These are phyloP conservation scores for Daubentonia madagascariensis DNA, from an alignment of 2,113 vertebrate genomes.

Conservation along the genomic window DNA sequence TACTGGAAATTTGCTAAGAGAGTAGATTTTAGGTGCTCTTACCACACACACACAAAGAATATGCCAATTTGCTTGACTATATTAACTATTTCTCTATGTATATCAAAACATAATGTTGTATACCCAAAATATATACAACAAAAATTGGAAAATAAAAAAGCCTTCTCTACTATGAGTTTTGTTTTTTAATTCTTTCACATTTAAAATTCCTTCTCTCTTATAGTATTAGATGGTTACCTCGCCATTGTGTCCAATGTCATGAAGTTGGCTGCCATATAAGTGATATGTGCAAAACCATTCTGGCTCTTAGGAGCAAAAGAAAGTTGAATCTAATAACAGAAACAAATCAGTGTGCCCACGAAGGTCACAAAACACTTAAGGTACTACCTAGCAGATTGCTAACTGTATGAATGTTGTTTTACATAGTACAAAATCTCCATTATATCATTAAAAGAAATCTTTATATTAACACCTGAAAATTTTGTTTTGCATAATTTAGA, in stretches of 20 bases:
- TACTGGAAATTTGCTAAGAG: not conserved
- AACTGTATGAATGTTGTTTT: not conserved
- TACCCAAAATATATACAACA: not conserved
- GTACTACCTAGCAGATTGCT: not conserved
- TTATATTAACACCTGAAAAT: not conserved
- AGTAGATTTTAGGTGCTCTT: not conserved
- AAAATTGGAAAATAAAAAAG: not conserved
- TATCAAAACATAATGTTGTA: not conserved
- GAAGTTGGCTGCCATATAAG: not conserved
- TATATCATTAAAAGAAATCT: not conserved
- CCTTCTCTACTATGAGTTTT: not conserved
- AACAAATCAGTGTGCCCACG: not conserved
- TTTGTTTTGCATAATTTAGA: conserved; percentile 35
- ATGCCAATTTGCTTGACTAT: not conserved
- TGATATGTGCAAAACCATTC: not conserved
- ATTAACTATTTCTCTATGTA: not conserved
- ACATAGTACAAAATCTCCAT: not conserved
- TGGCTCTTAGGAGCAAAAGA: not conserved
- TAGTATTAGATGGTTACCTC: not conserved
- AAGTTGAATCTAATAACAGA: not conserved
- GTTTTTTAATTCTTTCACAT: not conserved
- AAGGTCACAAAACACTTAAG: not conserved
- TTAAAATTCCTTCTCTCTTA: not conserved
- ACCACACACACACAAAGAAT: not conserved
- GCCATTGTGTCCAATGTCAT: not conserved